Percentiles rank a stretch among this genome's conserved stretches.
These are phyloP conservation scores for Lordiphosa fenestrarum DNA, from an alignment of 2,888 invertebrate genomes.

Conservation along the genomic window DNA sequence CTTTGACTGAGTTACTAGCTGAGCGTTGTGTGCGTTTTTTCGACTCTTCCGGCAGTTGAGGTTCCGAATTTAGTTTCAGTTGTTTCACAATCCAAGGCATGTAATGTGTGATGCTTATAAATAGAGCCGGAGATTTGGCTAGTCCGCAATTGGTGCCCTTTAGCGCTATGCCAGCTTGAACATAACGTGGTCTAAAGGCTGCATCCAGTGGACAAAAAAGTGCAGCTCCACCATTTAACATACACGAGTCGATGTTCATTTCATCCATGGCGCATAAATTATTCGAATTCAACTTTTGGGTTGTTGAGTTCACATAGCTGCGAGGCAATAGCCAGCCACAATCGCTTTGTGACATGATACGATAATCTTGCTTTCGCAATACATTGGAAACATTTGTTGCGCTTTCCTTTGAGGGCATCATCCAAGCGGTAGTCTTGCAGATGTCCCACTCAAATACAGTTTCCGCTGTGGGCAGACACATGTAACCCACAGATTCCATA, in stretches of 20 bases:
- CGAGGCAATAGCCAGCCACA: slow-evolving; percentile 11
- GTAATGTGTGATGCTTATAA: slow-evolving; percentile 23
- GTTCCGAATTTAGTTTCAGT: background rate
- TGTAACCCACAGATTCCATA: slow-evolving; percentile 22
- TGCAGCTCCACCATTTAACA: slow-evolving; percentile 16
- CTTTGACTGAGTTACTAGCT: too few relatives aligned
- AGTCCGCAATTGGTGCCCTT: background rate
- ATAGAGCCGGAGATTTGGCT: slow-evolving; percentile 6
- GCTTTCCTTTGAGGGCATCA: too few relatives aligned
- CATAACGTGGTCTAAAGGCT: slow-evolving; percentile 10
- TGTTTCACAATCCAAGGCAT: slow-evolving; percentile 29
- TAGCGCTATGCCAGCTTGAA: slow-evolving; percentile 24
- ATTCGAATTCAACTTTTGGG: background rate
- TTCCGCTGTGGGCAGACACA: slow-evolving; percentile 25
- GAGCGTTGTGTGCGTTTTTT: too few relatives aligned
- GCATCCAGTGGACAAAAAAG: slow-evolving; percentile 18
- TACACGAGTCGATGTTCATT: background rate
- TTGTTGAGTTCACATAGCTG: background rate
- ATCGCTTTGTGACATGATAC: background rate
- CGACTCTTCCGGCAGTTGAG: too few relatives aligned
- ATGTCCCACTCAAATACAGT: background rate
- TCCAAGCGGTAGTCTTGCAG: slow-evolving; percentile 27
- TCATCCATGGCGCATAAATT: slow-evolving; percentile 13
- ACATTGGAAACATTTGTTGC: background rate
- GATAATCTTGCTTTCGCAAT: background rate